Evolutionary conservation across 2,113 vertebrate genomes (phyloP), one percentile per base, ranked within the genome.

Genomic region (Cryptoleucopteryx plumbea): DNA sequence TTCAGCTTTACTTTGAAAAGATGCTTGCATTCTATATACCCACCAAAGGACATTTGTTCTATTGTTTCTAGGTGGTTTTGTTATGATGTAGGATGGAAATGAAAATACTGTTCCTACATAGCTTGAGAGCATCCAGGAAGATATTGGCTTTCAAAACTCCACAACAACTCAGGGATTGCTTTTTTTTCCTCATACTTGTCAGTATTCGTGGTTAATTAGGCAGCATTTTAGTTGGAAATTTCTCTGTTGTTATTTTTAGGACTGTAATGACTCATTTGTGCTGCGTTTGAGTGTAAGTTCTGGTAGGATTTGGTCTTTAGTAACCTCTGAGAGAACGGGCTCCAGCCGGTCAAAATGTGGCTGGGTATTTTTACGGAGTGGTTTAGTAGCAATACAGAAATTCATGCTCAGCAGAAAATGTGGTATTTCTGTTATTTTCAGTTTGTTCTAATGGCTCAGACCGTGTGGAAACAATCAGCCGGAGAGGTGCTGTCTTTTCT

Each of bases 161-260:
- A 23, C 71, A n/a, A 25, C 42, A 87, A 34, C 53, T 66, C 63
- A 31, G 58, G 55, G 82, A 66, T 83, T 62, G 50, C 22, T 73
- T 82, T 38, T 29, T 43, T 15, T 53, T 17, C 13, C 36, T 25
- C 71, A 21, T n/a, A 47, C 62, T 91, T 87, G 58, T 93, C 86
- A 80, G 85, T 75, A 82, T 90, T 93, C 82, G 47, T 31, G 82
- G 92, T 48, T 96, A 96, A 97, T 97, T 97, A 92, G 93, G 73
- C 71, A 94, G 27, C 65, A 13, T 81, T 95, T 95, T 88, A 67
- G 67, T 83, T 96, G 94, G 93, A 96, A 93, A 84, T 68, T 96
- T 96, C 94, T 88, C 82, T 4, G 23, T 42, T 58, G 92, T 89
- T 97, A 96, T 97, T 96, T 96, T 95, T 95, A 96, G 94, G 45